phyloP scores from a whole-genome alignment of 2,888 invertebrate species.

The Drosophila mimica region DNA sequence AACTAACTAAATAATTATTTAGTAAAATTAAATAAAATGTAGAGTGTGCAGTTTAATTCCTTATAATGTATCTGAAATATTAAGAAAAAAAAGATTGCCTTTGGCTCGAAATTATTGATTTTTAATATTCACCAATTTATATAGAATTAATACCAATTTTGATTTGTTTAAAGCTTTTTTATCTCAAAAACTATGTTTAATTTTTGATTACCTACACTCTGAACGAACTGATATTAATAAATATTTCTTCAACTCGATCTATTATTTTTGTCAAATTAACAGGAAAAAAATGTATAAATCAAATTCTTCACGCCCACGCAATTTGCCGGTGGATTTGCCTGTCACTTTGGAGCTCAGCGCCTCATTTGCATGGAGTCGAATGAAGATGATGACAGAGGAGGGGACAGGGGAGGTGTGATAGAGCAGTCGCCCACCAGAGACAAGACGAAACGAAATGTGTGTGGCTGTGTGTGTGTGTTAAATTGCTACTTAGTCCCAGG shows the following conservation, averaged over 20 bases:
- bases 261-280: constrained; percentile 34
- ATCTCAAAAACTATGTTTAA: neutral
- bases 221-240: neutral
- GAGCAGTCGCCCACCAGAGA: constrained; percentile 42
- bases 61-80: neutral
- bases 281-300: constrained; percentile 21
- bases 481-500: constrained; percentile 71
- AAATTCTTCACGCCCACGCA: constrained; percentile 40
- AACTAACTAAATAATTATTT: neutral
- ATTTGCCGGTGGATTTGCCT: constrained; percentile 38
- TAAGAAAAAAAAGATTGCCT: neutral
- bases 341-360: constrained; percentile 36
- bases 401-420: constrained; percentile 11
- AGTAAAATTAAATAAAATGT: neutral
- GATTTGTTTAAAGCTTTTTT: neutral
- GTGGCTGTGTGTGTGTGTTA: constrained; percentile 35
- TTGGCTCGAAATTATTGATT: neutral
- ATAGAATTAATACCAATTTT: neutral
- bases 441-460: constrained; percentile 10
- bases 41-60: neutral
- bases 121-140: neutral
- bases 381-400: constrained; percentile 1
- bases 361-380: constrained; percentile 39
- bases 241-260: neutral
- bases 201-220: neutral